Evolutionary conservation across 2,797 vertebrate species (phyloP), one percentile per base, ranked within the genome.

Genomic region (Notamacropus eugenii): DNA sequence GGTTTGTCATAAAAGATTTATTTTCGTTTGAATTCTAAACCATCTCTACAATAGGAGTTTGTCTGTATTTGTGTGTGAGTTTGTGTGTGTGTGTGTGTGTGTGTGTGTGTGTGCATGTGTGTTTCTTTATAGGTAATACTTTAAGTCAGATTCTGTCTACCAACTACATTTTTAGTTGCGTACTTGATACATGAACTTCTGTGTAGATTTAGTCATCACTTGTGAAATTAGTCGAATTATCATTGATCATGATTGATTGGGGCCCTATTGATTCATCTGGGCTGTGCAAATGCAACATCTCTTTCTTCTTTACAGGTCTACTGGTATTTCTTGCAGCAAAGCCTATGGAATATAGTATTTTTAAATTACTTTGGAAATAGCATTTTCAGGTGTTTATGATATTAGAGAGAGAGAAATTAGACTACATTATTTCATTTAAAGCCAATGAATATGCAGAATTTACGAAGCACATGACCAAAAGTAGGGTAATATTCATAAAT

Each of bases 1-100:
- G 40, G 5, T 94, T 57, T 96, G 82, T 93, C 54, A 54, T 92
- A 52, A 90, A 97, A 93, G 46, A 92, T 94, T 58, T 91, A 95
- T 94, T 94, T 52, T 90, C 54, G 4, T 82, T 95, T 92, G 31
- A 56, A 62, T 94, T 94, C 92, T 54, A 93, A 93, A 59, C 52
- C 28, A 90, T 40, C 14, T 94, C 27, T 59, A 6, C 59, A 46
- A 91, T 1, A 92, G 90, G 59, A 82, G 24, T 87, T 40, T 50
- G 22, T 27, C 40, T 87, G 40, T 27, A 40, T 27, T 4, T 87
- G 40, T 46, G 74, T 82, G n/a, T 46, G n/a, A 40, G 19, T 40
- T 16, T 82, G 16, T 67, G 34, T 62, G 59, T 62, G 59, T 62
- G 29, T n/a, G 62, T 40, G 59, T 29, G 57, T 28, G 29, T n/a